Percentiles rank a stretch among this genome's conserved stretches.
Conservation (phyloP, 2,797 vertebrate species). For the Sus cebifrons region DNA sequence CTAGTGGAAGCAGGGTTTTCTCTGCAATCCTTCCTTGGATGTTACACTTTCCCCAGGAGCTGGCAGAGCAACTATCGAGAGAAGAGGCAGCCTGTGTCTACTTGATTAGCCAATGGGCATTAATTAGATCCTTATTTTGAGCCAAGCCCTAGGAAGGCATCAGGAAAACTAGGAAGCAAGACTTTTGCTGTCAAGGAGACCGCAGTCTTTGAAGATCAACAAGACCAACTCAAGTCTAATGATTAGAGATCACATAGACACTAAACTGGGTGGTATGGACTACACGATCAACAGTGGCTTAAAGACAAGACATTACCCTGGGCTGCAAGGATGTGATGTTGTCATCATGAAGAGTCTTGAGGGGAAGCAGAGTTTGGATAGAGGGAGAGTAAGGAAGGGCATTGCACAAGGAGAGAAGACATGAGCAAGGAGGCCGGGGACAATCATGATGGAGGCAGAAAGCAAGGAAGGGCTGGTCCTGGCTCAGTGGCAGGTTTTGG, state of each 20-base stretch:
- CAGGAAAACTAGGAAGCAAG: not conserved
- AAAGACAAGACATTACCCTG: not conserved
- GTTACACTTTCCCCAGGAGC: not conserved
- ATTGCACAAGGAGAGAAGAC: not conserved
- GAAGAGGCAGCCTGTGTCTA: not conserved
- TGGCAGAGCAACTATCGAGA: not conserved
- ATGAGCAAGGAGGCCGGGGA: not conserved
- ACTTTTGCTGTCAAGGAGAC: not conserved
- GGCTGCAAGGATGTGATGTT: not conserved
- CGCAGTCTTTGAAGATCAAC: not conserved
- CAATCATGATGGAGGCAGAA: not conserved
- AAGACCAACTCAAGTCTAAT: not conserved
- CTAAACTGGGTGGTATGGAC: not conserved
- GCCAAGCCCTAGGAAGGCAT: not conserved
- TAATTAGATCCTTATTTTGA: not conserved
- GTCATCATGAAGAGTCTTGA: not conserved
- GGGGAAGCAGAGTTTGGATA: not conserved
- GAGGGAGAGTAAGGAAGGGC: not conserved
- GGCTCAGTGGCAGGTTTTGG: not conserved
- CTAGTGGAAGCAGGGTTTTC: not conserved
- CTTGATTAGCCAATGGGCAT: not conserved
- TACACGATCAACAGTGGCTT: not conserved
- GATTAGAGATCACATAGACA: not conserved
- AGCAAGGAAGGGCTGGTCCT: not conserved
- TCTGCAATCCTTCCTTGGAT: not conserved